Conservation (phyloP, 2,888 invertebrate genomes). For the Panopea generosa region DNA sequence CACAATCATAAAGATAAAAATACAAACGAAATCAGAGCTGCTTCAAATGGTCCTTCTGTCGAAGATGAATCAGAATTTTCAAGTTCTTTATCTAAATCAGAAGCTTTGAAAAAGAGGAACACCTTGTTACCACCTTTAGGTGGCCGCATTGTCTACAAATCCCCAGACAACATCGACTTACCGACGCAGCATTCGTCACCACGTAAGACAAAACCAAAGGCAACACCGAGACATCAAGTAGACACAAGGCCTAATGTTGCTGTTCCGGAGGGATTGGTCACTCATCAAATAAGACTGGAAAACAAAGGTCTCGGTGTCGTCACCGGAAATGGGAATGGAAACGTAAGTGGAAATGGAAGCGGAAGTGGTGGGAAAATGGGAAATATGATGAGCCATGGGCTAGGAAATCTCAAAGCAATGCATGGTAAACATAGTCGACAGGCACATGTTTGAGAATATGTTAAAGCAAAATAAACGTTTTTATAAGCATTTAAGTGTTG, state of each 20-base stretch:
- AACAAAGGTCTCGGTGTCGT: slow-evolving; percentile 34
- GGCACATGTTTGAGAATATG: not conserved
- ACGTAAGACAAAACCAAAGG: slow-evolving; percentile 17
- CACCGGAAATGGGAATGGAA: slow-evolving; percentile 6
- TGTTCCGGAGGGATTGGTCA: slow-evolving; percentile 62
- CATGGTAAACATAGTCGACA: slow-evolving; percentile 26
- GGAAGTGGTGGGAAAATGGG: slow-evolving; percentile 29
- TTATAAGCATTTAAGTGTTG: no score
- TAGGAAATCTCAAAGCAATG: slow-evolving; percentile 72
- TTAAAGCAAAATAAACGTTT: no score
- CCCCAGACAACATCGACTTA: not conserved
- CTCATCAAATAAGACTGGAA: slow-evolving; percentile 64
- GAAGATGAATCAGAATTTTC: slow-evolving; percentile 14
- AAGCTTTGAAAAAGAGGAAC: slow-evolving; percentile 22
- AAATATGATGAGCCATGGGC: slow-evolving; percentile 56
- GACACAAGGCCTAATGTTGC: slow-evolving; percentile 18
- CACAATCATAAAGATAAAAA: slow-evolving; percentile 18
- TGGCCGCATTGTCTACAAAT: slow-evolving; percentile 30
- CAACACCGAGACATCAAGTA: not conserved
- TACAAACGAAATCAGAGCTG: not conserved
- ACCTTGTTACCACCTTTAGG: slow-evolving; percentile 55
- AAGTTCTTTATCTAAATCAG: not conserved
- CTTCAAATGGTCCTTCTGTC: not conserved
- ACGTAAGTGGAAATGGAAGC: not conserved
- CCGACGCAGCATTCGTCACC: slow-evolving; percentile 15